Evolutionary conservation across 2,888 invertebrate species (phyloP).

Genomic region (Trichopria drosophilae): DNA sequence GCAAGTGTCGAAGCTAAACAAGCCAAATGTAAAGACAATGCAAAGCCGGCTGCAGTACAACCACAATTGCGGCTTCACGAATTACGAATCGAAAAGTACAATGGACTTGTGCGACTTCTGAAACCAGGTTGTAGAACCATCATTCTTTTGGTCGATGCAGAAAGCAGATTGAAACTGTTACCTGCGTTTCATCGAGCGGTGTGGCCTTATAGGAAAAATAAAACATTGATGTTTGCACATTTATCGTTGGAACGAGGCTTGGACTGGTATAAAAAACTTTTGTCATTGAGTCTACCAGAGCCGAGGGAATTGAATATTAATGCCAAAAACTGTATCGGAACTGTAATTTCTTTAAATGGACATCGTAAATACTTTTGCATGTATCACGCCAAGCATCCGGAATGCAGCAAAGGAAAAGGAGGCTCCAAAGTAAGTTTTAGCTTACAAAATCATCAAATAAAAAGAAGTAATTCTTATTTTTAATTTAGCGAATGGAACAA

Average conservation of each 20-base stretch:
- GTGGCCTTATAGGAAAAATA: constrained; percentile 94
- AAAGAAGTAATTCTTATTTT: constrained; percentile 3
- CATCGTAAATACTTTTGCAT: constrained; percentile 98
- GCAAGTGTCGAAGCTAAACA: constrained; percentile 62
- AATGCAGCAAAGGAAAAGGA: constrained; percentile 66
- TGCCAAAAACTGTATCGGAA: constrained; percentile 94
- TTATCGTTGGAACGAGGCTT: constrained; percentile 90
- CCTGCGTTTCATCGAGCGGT: constrained; percentile 91
- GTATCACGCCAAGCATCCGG: constrained; percentile 96
- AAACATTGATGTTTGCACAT: constrained; percentile 93
- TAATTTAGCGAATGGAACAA: constrained; percentile 67
- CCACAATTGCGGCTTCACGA: constrained; percentile 87
- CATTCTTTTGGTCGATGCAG: constrained; percentile 84
- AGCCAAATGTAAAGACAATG: constrained; percentile 59
- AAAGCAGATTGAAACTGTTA: constrained; percentile 82
- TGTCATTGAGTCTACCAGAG: constrained; percentile 84
- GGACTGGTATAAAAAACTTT: constrained; percentile 88
- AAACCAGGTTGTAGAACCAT: constrained; percentile 96
- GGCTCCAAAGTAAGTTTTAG: constrained; percentile 65
- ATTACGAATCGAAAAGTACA: constrained; percentile 90
- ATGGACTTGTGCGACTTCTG: constrained; percentile 86
- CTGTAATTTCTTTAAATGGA: constrained; percentile 93
- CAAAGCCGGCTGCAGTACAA: constrained; percentile 54
- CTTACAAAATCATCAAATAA: constrained; percentile 9
- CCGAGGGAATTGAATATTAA: constrained; percentile 85